Evolutionary conservation across 2,888 invertebrate genomes (phyloP).

Genomic region (Norana najaformis): DNA sequence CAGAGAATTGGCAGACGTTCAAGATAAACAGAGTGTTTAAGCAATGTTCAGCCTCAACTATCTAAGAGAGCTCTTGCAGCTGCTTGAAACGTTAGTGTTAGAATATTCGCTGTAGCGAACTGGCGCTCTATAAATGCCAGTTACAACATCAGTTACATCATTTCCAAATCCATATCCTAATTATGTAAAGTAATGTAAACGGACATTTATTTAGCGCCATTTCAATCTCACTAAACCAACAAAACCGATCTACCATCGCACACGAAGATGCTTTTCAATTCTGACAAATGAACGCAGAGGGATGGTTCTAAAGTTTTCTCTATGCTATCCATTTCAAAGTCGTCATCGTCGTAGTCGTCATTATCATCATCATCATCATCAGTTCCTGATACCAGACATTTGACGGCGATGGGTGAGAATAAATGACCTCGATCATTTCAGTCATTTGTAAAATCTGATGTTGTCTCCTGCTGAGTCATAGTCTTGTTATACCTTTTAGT

Average conservation of each 20-base stretch:
- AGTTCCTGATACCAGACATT: not conserved
- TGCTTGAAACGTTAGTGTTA: not conserved
- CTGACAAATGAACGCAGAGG: not conserved
- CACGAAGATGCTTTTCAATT: not conserved
- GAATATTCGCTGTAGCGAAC: not conserved
- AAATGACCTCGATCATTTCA: too few relatives aligned
- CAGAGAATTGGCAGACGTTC: not conserved
- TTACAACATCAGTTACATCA: not conserved
- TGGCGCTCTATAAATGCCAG: not conserved
- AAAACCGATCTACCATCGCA: too few relatives aligned
- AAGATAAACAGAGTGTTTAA: not conserved
- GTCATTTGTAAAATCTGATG: too few relatives aligned
- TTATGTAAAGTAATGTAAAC: too few relatives aligned
- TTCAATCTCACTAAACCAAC: too few relatives aligned
- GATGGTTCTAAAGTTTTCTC: not conserved
- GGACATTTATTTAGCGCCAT: too few relatives aligned
- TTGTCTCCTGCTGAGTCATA: too few relatives aligned
- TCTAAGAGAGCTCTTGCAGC: not conserved
- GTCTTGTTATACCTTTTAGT: too few relatives aligned
- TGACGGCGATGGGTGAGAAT: too few relatives aligned
- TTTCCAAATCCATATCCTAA: too few relatives aligned
- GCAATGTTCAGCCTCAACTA: not conserved
- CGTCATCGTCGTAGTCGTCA: not conserved
- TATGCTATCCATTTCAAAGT: not conserved
- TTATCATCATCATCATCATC: constrained; percentile 7